Conservation (phyloP, 2,888 invertebrate genomes). For the Spicauda simplicius region DNA sequence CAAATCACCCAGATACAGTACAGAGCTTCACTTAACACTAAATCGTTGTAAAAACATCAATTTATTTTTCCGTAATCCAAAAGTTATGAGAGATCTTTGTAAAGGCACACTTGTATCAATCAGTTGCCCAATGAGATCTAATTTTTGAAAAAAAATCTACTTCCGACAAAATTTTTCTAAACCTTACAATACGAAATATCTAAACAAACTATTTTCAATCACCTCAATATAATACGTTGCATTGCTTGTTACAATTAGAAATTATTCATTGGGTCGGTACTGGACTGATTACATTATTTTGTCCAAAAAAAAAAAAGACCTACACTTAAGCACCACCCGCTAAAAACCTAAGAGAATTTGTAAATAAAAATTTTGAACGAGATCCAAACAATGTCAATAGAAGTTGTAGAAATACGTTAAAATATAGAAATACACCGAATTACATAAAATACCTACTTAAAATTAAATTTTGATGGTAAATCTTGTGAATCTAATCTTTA, state of each 20-base stretch:
- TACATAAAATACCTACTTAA: constrained; percentile 68
- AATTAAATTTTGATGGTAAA: constrained; percentile 54
- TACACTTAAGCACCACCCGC: constrained; percentile 78
- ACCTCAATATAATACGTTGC: constrained; percentile 75
- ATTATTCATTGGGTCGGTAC: constrained; percentile 63
- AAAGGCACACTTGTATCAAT: constrained; percentile 59
- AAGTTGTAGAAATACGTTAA: constrained; percentile 58
- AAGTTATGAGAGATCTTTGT: constrained; percentile 74
- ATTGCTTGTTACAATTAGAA: constrained; percentile 48
- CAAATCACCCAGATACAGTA: constrained; percentile 51
- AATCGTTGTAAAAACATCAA: constrained; percentile 58
- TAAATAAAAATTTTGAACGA: constrained; percentile 69
- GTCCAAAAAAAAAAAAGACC: constrained; percentile 53
- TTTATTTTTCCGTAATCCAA: constrained; percentile 61
- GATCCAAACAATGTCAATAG: constrained; percentile 65
- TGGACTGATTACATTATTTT: constrained; percentile 49
- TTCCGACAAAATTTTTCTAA: constrained; percentile 67
- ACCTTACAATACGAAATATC: constrained; percentile 56
- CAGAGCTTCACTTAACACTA: constrained; percentile 58
- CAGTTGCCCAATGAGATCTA: constrained; percentile 77
- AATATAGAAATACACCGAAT: constrained; percentile 58
- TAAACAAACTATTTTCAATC: constrained; percentile 56
- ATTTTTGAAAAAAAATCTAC: constrained; percentile 69
- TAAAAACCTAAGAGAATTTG: constrained; percentile 56
- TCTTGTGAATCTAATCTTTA: constrained; percentile 10